Evolutionary conservation across 2,113 vertebrate species (phyloP), one percentile per base, ranked within the genome.

Genomic region (Dasyornis broadbenti): DNA sequence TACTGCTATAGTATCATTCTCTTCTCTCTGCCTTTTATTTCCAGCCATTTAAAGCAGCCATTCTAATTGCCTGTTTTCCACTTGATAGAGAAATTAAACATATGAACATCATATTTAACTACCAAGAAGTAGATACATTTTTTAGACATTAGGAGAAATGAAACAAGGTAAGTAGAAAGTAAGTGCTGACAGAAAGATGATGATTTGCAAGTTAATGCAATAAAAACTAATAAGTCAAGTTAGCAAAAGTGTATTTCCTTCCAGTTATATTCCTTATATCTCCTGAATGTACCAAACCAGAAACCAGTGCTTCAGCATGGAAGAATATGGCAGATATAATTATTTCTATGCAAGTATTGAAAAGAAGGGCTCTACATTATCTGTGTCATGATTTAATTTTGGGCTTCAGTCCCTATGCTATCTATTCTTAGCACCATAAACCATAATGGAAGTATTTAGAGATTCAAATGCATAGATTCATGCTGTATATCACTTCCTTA

Each of bases 71-170:
- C 40, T 80, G 4, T 82, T 95, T 96, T 85, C 52, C 22, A n/a
- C 54, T 82, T 82, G 45, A 61, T 77, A 54, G 23, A 69, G 49
- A 89, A 87, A 31, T 82, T 93, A 94, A 82, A 76, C 0, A 0
- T 59, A 50, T 73, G 75, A 93, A 63, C 52, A 75, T 79, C 33
- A 69, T 73, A 82, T 82, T 89, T 95, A 95, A 94, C 81, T 93
- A 83, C 33, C 45, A 69, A 66, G 90, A 93, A 69, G 13, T 70
- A 60, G 84, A 80, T 69, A 50, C 2, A 28, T 85, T 75, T 89
- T 76, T 95, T 54, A 22, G 91, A 65, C 52, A 63, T 82, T 63
- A 85, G 50, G 64, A 77, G 35, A 92, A 88, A 73, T 88, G 9
- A 83, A 90, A 73, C 8, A 40, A 88, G 63, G 47, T 17, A 87